Conservation (phyloP, 2,797 vertebrate species). For the Diplodus puntazzo region DNA sequence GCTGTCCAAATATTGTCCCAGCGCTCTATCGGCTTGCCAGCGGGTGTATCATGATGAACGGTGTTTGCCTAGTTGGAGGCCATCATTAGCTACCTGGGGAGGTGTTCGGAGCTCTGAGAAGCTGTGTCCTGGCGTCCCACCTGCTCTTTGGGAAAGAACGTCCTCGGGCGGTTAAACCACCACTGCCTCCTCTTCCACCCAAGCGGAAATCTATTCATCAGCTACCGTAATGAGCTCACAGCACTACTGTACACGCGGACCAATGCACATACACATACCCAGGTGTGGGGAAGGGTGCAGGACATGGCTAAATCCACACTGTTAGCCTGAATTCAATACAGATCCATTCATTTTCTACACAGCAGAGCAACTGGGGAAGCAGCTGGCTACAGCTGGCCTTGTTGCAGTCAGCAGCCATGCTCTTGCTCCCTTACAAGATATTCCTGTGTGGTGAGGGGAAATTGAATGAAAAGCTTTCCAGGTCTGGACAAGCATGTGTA, state of each 20-base stretch:
- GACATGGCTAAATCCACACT: constrained; percentile 12
- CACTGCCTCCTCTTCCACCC: constrained; percentile 42
- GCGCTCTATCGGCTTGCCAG: constrained; percentile 65
- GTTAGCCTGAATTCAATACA: constrained; percentile 9
- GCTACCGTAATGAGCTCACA: constrained; percentile 67
- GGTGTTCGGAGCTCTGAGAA: constrained; percentile 53
- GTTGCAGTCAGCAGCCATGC: constrained; percentile 3
- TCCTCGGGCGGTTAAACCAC: constrained; percentile 64
- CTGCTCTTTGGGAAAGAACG: constrained; percentile 67
- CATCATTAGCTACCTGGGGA: constrained; percentile 73
- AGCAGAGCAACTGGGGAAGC: background rate
- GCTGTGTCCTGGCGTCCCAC: constrained; percentile 58
- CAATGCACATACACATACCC: background rate
- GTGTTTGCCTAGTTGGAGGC: constrained; percentile 72
- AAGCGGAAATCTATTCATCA: constrained; percentile 79
- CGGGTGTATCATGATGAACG: constrained; percentile 70
- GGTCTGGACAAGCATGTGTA: background rate
- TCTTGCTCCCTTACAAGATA: background rate
- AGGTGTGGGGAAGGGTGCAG: background rate
- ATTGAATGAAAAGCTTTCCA: background rate
- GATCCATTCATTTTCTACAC: constrained; percentile 1
- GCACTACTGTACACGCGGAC: constrained; percentile 31
- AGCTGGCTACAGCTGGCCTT: background rate
- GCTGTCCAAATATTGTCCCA: constrained; percentile 75
- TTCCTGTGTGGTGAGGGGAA: background rate